Percentiles rank a stretch among this genome's conserved stretches.
Conservation (phyloP, 2,797 vertebrate genomes). For the Falco cherrug region DNA sequence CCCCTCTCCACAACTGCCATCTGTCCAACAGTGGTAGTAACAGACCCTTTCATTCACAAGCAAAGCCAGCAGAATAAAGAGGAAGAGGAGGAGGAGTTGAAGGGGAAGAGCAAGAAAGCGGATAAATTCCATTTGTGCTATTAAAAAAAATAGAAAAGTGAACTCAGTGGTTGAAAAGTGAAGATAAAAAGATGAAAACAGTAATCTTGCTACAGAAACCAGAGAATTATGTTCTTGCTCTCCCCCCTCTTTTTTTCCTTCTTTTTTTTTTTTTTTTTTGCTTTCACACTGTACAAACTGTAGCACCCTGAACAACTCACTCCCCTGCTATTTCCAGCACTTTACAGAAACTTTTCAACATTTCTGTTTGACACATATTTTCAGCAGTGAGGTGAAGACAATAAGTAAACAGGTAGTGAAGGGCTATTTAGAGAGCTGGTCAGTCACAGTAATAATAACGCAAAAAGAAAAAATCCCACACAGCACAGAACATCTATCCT, state of each 20-base stretch:
- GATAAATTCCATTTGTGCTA: slow-evolving; percentile 81
- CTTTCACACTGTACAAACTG: slow-evolving; percentile 79
- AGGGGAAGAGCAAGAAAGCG: slow-evolving; percentile 68
- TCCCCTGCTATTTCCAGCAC: slow-evolving; percentile 83
- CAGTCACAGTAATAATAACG: slow-evolving; percentile 81
- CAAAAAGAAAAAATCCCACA: slow-evolving; percentile 53
- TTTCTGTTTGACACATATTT: slow-evolving; percentile 82
- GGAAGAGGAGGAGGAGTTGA: slow-evolving; percentile 65
- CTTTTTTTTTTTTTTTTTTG: slow-evolving; percentile 51
- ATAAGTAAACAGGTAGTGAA: slow-evolving; percentile 84
- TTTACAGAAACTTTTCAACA: slow-evolving; percentile 84
- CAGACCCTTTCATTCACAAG: slow-evolving; percentile 75
- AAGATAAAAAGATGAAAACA: slow-evolving; percentile 84
- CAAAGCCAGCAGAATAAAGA: slow-evolving; percentile 56
- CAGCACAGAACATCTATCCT: slow-evolving; percentile 79
- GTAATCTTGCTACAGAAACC: slow-evolving; percentile 85
- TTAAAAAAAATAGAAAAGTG: slow-evolving; percentile 78
- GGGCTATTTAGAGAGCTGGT: slow-evolving; percentile 84
- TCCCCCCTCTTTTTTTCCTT: not conserved
- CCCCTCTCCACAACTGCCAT: slow-evolving; percentile 59
- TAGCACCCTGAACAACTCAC: slow-evolving; percentile 79
- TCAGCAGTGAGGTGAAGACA: slow-evolving; percentile 83
- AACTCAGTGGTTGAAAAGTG: slow-evolving; percentile 81
- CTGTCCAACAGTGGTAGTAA: slow-evolving; percentile 62
- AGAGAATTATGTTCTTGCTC: slow-evolving; percentile 80